These are phyloP conservation scores for Chondrosia reniformis DNA, from an alignment of 37 sponge, comb jelly and placozoan genomes.

Conservation along the genomic window DNA sequence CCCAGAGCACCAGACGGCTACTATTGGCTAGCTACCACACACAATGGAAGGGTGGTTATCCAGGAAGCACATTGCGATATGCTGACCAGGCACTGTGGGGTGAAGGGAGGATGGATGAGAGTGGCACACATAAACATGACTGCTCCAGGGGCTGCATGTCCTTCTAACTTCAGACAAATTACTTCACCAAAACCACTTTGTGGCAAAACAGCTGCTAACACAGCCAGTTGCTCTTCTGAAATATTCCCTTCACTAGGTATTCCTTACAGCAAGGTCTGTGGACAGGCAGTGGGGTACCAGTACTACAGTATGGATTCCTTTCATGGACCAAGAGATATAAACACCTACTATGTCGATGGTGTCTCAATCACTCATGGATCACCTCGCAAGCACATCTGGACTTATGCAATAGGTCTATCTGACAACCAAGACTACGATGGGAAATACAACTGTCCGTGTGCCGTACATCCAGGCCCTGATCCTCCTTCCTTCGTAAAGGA, in stretches of 20 bases:
- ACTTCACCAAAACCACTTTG: too few relatives aligned
- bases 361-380: background rate
- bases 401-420: background rate
- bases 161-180: too few relatives aligned
- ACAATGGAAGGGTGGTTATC: too few relatives aligned
- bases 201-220: too few relatives aligned
- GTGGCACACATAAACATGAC: too few relatives aligned
- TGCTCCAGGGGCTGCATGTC: too few relatives aligned
- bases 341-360: background rate
- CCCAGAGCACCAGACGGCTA: background rate
- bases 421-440: background rate
- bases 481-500: background rate
- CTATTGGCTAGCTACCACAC: too few relatives aligned
- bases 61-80: background rate
- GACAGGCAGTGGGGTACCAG: conserved; percentile 2
- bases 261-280: background rate
- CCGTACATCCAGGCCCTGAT: background rate
- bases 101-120: background rate
- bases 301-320: background rate
- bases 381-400: background rate
- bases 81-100: background rate
- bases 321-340: background rate
- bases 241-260: background rate
- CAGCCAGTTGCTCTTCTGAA: background rate
- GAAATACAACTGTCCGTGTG: background rate